Evolutionary conservation across 2,888 invertebrate species (phyloP), one percentile per base, ranked within the genome.

Genomic region (Cephus pulcher): DNA sequence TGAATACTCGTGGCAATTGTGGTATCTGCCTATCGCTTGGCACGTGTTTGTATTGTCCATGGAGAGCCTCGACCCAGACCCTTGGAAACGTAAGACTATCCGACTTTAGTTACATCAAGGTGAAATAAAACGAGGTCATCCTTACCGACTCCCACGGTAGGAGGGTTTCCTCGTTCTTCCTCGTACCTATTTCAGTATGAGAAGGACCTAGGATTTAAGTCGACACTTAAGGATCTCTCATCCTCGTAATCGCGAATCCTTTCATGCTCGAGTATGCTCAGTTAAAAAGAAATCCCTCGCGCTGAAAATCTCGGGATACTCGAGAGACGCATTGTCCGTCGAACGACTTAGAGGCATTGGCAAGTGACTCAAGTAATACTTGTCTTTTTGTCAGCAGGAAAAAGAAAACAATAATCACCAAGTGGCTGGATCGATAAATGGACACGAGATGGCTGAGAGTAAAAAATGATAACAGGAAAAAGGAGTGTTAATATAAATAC

Each of bases 61-160:
- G 23, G 23, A 56, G 9, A 56, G 9, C 56, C 56, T 56, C 56
- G 56, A 56, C 56, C 56, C 23, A 56, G 56, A 56, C 56, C 56
- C 23, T 56, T 56, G 34, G 30, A 73, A 75, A 80, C 15, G 76
- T 78, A 76, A 80, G 78, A 69, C 77, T 37, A 80, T 40, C 74
- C 79, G 74, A 33, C 69, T 74, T 40, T 71, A 40, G 69, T 80
- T 80, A 74, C 80, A 69, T 3, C 69, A 56, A 56, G 56, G 56
- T 23, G 23, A 56, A 56, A 23, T 56, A 56, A 56, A 56, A 23
- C 56, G 56, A 23, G 15, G 56, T 23, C 56, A 56, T 56, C 56
- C 56, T 56, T 56, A 23, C 56, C 56, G 15, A 9, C 23, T 56
- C 56, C 56, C 56, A 56, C 23, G 56, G 56, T 9, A 9, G 56